Percentiles rank a stretch among this genome's conserved stretches.
Evolutionary conservation across 2,797 vertebrate genomes (phyloP).

Genomic region (Australoheros facetus): DNA sequence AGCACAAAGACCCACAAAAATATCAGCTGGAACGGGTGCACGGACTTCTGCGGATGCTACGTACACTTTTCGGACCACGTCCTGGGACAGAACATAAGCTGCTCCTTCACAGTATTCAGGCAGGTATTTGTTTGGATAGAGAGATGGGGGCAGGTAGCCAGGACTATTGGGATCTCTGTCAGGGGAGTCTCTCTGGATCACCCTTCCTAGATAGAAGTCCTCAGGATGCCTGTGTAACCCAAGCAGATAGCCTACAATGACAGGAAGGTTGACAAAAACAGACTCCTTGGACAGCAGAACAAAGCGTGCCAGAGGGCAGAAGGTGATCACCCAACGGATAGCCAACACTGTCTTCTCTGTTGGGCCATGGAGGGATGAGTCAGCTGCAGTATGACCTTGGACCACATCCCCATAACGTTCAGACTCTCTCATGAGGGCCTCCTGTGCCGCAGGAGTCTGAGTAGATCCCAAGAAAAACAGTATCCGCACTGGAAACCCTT

Average conservation of each 20-base stretch:
- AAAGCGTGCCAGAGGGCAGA: conserved; percentile 87
- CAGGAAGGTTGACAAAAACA: conserved; percentile 84
- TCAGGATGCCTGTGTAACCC: conserved; percentile 83
- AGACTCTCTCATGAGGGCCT: conserved; percentile 66
- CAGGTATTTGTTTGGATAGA: conserved; percentile 83
- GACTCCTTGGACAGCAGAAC: conserved; percentile 85
- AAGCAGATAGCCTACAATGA: conserved; percentile 84
- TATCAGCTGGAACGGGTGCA: conserved; percentile 73
- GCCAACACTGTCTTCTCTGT: conserved; percentile 80
- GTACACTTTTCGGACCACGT: conserved; percentile 88
- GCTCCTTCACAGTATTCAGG: conserved; percentile 88
- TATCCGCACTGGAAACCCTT: conserved; percentile 64
- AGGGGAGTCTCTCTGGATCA: conserved; percentile 83
- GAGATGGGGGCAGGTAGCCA: conserved; percentile 75
- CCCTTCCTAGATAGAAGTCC: conserved; percentile 87
- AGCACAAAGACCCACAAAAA: conserved; percentile 88
- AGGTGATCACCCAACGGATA: conserved; percentile 86
- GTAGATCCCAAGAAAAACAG: conserved; percentile 73
- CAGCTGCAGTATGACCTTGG: conserved; percentile 68
- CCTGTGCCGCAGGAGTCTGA: conserved; percentile 68
- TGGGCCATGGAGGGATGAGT: conserved; percentile 72
- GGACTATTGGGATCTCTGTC: conserved; percentile 80
- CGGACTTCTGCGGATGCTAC: conserved; percentile 79
- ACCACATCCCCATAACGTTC: conserved; percentile 60
- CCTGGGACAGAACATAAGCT: conserved; percentile 87